Conservation (phyloP, 1,140 invertebrate species). For the Ooceraea biroi region DNA sequence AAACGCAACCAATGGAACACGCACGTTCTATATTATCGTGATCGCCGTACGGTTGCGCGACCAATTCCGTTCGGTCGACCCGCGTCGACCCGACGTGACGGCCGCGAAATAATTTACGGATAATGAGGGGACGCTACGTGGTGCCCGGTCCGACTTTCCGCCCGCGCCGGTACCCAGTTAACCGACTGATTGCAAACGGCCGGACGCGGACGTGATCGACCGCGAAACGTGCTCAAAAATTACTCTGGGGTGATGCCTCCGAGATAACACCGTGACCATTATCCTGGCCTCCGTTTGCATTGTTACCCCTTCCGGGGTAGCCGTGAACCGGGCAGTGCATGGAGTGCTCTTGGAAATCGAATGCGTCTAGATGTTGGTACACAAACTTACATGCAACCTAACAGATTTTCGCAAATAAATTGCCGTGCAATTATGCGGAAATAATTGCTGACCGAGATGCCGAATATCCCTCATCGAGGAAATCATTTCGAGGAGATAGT, state of each 20-base stretch:
- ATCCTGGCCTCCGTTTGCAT: not conserved
- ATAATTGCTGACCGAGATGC: too few relatives aligned
- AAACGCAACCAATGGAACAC: conserved; percentile 71
- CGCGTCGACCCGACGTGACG: conserved; percentile 65
- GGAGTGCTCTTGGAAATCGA: too few relatives aligned
- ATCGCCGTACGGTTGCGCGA: conserved; percentile 65
- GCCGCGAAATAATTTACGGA: conserved; percentile 74
- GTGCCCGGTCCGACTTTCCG: conserved; percentile 54
- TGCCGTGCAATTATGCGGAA: too few relatives aligned
- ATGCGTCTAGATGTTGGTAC: too few relatives aligned
- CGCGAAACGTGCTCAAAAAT: conserved; percentile 69
- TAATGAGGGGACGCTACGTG: conserved; percentile 72
- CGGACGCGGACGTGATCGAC: conserved; percentile 69
- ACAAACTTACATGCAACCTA: too few relatives aligned
- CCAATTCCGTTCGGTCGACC: conserved; percentile 67
- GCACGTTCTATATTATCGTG: conserved; percentile 69
- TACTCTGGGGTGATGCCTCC: conserved; percentile 44
- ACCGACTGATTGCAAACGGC: conserved; percentile 67
- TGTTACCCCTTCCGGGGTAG: not conserved
- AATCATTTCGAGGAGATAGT: not conserved
- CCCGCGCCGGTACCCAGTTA: conserved; percentile 54
- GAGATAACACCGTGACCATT: conserved; percentile 7
- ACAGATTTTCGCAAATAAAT: too few relatives aligned
- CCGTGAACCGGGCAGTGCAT: too few relatives aligned
- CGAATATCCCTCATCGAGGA: not conserved